Conservation (phyloP, 2,113 vertebrate genomes). For the Nothocercus julius region DNA sequence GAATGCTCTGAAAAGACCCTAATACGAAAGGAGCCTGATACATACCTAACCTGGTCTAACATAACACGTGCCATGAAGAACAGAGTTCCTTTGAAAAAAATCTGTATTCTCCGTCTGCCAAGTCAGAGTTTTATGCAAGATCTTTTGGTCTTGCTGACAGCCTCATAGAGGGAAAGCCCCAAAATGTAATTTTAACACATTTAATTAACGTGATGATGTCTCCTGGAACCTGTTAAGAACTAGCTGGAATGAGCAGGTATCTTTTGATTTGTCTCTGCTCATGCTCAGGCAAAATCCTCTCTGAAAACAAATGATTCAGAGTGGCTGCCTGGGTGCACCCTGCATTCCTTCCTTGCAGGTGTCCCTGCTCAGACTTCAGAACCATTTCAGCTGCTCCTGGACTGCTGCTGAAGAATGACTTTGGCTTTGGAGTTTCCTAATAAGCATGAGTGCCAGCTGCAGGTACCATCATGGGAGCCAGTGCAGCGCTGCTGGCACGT, state of each 20-base stretch:
- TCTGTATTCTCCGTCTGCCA: not conserved
- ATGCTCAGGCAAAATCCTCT: not conserved
- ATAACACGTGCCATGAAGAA: not conserved
- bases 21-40: not conserved
- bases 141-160: not conserved
- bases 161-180: not conserved
- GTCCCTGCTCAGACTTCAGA: not conserved
- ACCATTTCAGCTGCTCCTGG: not conserved
- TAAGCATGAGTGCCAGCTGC: not conserved
- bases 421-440: not conserved
- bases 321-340: not conserved
- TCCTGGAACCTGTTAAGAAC: not conserved
- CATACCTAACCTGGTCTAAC: not conserved
- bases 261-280: not conserved
- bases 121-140: not conserved
- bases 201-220: not conserved
- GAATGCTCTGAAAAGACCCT: not conserved
- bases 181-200: not conserved
- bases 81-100: not conserved
- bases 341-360: not conserved
- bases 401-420: not conserved
- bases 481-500: not conserved
- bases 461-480: not conserved
- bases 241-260: not conserved
- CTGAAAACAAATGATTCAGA: not conserved